A percentile compares a stretch with the other conserved stretches of the same genome.
phyloP scores from a whole-genome alignment of 1,140 invertebrate species.

The Bombus fervidus region DNA sequence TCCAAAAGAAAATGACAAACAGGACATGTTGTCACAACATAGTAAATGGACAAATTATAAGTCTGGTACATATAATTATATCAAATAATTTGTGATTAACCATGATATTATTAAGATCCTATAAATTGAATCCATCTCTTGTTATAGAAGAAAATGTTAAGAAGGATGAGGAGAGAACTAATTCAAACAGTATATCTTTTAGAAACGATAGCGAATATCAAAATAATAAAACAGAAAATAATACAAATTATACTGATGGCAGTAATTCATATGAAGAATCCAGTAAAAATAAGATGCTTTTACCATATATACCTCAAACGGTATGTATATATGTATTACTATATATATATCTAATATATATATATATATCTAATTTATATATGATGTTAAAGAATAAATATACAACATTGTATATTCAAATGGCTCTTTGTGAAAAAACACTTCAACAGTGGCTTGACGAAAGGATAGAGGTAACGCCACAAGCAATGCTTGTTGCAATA shows the following conservation, averaged over 20 bases:
- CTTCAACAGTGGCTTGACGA: conserved; percentile 88
- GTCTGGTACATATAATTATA: conserved; percentile 51
- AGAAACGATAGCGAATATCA: conserved; percentile 58
- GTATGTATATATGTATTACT: conserved; percentile 46
- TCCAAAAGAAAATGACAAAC: neutral
- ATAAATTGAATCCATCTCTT: conserved; percentile 50
- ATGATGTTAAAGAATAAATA: conserved; percentile 78
- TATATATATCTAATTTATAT: neutral
- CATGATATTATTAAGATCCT: neutral
- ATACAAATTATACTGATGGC: conserved; percentile 42
- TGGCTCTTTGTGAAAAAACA: conserved; percentile 90
- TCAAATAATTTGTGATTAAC: neutral
- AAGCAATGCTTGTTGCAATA: conserved; percentile 83
- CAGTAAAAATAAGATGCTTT: conserved; percentile 56
- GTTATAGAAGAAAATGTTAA: conserved; percentile 33
- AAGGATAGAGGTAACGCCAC: conserved; percentile 81
- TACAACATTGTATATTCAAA: conserved; percentile 91
- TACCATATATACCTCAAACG: conserved; percentile 54
- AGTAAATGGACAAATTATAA: conserved; percentile 29
- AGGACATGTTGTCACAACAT: neutral
- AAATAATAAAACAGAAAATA: conserved; percentile 37
- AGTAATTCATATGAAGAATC: conserved; percentile 61
- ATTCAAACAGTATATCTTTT: conserved; percentile 73
- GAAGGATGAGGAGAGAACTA: conserved; percentile 36
- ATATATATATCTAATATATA: no score